A percentile compares a stretch with the other conserved stretches of the same genome.
Evolutionary conservation across 2,113 vertebrate genomes (phyloP).

Genomic region (Dicerorhinus sumatrensis): DNA sequence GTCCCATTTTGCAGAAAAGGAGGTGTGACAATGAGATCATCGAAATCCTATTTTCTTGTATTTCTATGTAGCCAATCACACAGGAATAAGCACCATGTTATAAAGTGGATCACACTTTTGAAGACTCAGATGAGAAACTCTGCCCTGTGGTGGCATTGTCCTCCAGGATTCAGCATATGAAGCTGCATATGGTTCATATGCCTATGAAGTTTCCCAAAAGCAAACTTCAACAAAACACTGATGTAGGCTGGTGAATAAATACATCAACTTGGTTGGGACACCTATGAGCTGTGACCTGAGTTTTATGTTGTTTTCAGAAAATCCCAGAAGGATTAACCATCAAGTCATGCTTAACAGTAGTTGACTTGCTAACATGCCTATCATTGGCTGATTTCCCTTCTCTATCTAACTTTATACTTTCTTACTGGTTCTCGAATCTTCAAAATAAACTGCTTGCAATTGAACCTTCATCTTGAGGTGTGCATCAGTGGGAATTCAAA

Average conservation of each 20-base stretch:
- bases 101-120: not conserved
- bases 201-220: not conserved
- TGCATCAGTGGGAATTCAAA: not conserved
- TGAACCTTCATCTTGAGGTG: not conserved
- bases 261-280: not conserved
- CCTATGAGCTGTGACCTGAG: not conserved
- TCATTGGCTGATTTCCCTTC: not conserved
- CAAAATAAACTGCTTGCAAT: not conserved
- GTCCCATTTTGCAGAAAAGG: not conserved
- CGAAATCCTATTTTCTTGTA: not conserved
- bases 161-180: not conserved
- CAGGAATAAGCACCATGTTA: not conserved
- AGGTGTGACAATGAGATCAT: not conserved
- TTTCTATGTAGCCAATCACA: not conserved
- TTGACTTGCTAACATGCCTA: not conserved
- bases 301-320: not conserved
- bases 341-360: not conserved
- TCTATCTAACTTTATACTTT: not conserved
- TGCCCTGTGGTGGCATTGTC: no score
- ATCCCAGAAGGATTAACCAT: not conserved
- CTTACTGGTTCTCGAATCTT: not conserved
- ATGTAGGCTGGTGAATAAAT: not conserved
- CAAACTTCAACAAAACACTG: not conserved
- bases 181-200: not conserved
- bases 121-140: not conserved